Evolutionary conservation across 2,797 vertebrate genomes (phyloP).

Genomic region (Notamacropus eugenii): DNA sequence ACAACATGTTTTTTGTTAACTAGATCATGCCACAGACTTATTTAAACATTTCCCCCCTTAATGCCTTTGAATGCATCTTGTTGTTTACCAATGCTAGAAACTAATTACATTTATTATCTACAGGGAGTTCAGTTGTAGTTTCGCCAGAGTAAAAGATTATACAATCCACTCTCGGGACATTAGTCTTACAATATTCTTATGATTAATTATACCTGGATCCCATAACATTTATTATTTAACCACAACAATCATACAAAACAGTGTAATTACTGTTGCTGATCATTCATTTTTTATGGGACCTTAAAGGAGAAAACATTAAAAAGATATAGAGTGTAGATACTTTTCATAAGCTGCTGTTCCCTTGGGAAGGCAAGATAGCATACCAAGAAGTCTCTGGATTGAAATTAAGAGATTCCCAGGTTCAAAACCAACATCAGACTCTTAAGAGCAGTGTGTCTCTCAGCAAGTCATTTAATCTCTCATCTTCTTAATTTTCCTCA

Average conservation of each 20-base stretch:
- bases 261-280: slow-evolving; percentile 63
- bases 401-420: neutral
- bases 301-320: slow-evolving; percentile 68
- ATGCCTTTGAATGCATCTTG: slow-evolving; percentile 44
- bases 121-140: slow-evolving; percentile 49
- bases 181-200: slow-evolving; percentile 65
- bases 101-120: slow-evolving; percentile 74
- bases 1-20: neutral
- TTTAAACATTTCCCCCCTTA: slow-evolving; percentile 48
- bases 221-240: slow-evolving; percentile 73
- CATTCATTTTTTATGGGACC: slow-evolving; percentile 71
- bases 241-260: slow-evolving; percentile 63
- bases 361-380: neutral
- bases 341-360: slow-evolving; percentile 45
- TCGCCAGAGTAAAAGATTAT: slow-evolving; percentile 51
- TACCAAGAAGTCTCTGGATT: neutral
- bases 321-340: slow-evolving; percentile 50
- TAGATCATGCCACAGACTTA: slow-evolving; percentile 33
- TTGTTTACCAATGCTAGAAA: slow-evolving; percentile 59
- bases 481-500: slow-evolving; percentile 34
- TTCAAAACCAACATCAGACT: neutral
- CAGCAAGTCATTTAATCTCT: slow-evolving; percentile 18
- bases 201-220: slow-evolving; percentile 67
- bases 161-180: slow-evolving; percentile 52
- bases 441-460: neutral